Base-by-base conservation (phyloP, 2,797 vertebrate species). In the Pangasius macronema region DNA sequence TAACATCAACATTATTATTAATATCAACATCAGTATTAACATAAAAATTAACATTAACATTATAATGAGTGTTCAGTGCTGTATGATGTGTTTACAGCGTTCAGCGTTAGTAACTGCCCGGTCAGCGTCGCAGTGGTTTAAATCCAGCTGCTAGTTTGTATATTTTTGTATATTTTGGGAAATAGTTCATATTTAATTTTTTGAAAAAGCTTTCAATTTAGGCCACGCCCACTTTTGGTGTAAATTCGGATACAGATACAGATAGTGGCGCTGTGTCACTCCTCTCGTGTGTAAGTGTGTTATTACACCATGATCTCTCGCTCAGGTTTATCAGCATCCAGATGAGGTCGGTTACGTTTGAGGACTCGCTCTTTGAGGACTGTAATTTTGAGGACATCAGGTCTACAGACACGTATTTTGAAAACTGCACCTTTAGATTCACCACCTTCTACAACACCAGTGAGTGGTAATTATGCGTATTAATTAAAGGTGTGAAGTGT, bases 261-360 rank as follows among this genome's bases (percentile, higher is more conserved):
- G 27, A 77, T 30, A 30, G 42, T 1, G 46, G 7, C 8, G 22
- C 30, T 79, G 16, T 55, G 49, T 36, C 10, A 2, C 72, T 14
- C 14, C 46, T 51, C 5, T 20, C 18, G 3, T 22, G 20, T n/a
- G 5, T 8, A 4, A 51, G 55, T 20, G 42, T 30, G 51, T 55
- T 2, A 46, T 65, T 82, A 18, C 53, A 73, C 59, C 83, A 75
- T 89, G 73, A 49, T 79, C 42, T 76, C 76, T 83, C 14, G 20
- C 89, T 39, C 91, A 99, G 98, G 94, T 99, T 99, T 93, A 95
- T 96, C 89, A 95, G 94, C 89, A 98, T 99, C 94, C 96, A 97
- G 93, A 96, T 99, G 91, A 98, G 97, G 92, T 97, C 97, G 30
- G 97, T 99, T 53, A 97, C 94, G 91, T 99, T 99, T 94, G 97